These are phyloP conservation scores for Sebastes fasciatus DNA, from an alignment of 2,113 vertebrate species.

Conservation along the genomic window DNA sequence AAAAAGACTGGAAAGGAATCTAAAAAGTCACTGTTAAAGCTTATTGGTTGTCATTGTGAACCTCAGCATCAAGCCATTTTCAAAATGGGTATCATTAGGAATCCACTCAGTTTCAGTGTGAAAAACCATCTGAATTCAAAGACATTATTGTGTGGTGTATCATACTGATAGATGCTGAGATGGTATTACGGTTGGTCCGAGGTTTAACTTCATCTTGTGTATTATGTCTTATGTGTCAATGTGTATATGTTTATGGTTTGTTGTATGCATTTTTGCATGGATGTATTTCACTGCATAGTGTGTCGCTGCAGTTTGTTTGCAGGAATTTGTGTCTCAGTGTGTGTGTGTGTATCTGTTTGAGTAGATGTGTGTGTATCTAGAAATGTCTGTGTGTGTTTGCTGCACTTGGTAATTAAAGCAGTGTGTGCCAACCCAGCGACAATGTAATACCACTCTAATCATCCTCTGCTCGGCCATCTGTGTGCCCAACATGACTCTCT, in stretches of 20 bases:
- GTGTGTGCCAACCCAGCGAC: constrained; percentile 67
- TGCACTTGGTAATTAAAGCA: constrained; percentile 68
- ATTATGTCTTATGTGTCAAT: neutral
- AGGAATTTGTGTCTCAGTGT: neutral
- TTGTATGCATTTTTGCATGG: constrained; percentile 1
- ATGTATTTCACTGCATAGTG: neutral
- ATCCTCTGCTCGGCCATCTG: constrained; percentile 76
- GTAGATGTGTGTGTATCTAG: constrained; percentile 32
- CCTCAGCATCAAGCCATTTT: neutral
- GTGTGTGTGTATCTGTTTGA: constrained; percentile 6
- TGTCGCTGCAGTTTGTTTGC: neutral
- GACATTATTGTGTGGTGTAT: neutral
- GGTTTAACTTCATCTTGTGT: neutral
- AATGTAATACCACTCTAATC: constrained; percentile 79
- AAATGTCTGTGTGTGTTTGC: constrained; percentile 51
- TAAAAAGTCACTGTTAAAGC: neutral
- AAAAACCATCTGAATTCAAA: constrained; percentile 4
- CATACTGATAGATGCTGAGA: neutral
- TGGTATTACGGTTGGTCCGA: neutral
- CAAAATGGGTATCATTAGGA: neutral
- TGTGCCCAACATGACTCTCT: constrained; percentile 56
- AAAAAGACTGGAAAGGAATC: neutral
- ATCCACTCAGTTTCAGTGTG: neutral
- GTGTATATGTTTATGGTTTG: neutral
- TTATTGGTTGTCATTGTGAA: neutral